Evolutionary conservation across 35 echinoderm and acorn worm genomes (phyloP).

Genomic region (Lytechinus variegatus): DNA sequence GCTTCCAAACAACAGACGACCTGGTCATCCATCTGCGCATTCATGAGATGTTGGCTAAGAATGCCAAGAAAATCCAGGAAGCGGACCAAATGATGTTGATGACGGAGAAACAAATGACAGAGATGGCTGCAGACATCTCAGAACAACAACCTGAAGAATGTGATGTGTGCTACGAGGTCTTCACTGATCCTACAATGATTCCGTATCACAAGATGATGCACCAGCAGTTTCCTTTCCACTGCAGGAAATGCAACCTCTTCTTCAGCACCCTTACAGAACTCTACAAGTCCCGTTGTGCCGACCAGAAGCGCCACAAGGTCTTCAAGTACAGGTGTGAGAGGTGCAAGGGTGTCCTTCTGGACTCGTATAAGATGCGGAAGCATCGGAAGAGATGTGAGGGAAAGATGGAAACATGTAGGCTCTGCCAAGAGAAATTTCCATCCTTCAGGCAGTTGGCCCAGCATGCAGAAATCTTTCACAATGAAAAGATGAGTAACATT

Average conservation of each 20-base stretch:
- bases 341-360: not conserved
- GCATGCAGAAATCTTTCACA: not conserved
- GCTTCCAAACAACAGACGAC: not conserved
- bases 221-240: not conserved
- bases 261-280: not conserved
- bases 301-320: slow-evolving; percentile 22
- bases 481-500: not conserved
- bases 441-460: not conserved
- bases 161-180: not conserved
- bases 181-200: slow-evolving; percentile 5
- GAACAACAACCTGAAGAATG: not conserved
- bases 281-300: not conserved
- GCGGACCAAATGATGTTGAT: not conserved
- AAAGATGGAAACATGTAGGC: not conserved
- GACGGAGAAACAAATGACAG: not conserved
- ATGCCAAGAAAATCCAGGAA: slow-evolving; percentile 9
- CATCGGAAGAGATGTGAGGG: slow-evolving; percentile 16
- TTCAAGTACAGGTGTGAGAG: not conserved
- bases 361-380: slow-evolving; percentile 11
- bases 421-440: slow-evolving; percentile 6
- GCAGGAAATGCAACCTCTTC: not conserved
- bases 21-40: not conserved
- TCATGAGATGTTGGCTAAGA: slow-evolving; percentile 14
- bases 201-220: slow-evolving; percentile 30
- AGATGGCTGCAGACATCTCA: not conserved